Evolutionary conservation across 2,888 invertebrate genomes (phyloP), one percentile per base, ranked within the genome.

Genomic region (Xanthorhoe designata): DNA sequence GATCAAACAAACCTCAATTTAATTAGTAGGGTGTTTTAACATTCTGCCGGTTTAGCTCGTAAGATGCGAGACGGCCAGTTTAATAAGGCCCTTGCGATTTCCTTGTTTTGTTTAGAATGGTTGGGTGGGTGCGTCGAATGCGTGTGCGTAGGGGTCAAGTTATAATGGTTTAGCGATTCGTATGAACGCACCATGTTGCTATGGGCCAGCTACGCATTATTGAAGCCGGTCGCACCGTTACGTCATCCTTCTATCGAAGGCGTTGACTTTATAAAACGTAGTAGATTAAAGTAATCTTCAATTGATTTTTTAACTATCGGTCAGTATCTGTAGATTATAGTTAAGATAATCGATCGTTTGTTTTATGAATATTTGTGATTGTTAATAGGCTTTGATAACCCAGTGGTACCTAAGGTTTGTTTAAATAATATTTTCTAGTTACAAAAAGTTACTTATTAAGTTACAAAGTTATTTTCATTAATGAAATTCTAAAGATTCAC

Each of bases 121-220:
- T 51, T 47, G 50, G 49, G 66, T 66, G 49, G 45, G 66, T 69
- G 67, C 57, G 70, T 60, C 49, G 47, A 57, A 63, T 63, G 52
- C 42, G 64, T 61, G 61, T 29, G 61, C 19, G 13, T 1, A 64
- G 55, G 55, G 71, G 57, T 68, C 71, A 13, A 1, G 3, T 35
- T 62, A 61, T 9, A 59, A 24, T 71, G 68, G 70, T 59, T 60
- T 45, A 62, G 61, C 70, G 62, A 64, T 7, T 32, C 65, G 59
- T 53, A 50, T 35, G 78, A 78, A 84, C 88, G 89, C 88, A 89
- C 82, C 87, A 68, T 85, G 89, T 91, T 90, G 86, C 90, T 84
- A 90, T 76, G 89, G 60, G 66, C 56, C 62, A 61, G 79, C 80
- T 82, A 85, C 85, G 85, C 86, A 87, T 80, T 85, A 68, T 68